Conservation (phyloP, 2,888 invertebrate species). For the Cylloceria caligata region DNA sequence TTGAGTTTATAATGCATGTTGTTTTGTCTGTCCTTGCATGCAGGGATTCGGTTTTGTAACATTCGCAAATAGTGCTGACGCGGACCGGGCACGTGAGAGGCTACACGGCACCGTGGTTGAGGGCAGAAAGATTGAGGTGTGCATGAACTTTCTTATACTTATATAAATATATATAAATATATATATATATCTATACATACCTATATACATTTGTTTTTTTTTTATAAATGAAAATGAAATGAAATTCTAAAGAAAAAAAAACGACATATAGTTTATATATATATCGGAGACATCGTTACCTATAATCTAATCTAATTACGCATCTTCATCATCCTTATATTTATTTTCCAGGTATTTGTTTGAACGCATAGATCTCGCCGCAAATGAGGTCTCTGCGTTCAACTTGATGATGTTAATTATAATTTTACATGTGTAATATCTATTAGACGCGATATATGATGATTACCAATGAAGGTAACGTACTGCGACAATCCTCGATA, state of each 20-base stretch:
- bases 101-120: conserved; percentile 99
- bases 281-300: conserved; percentile 61
- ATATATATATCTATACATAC: conserved; percentile 84
- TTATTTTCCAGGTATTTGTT: conserved; percentile 52
- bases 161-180: conserved; percentile 79
- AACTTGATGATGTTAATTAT: conserved; percentile 26
- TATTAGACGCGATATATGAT: conserved; percentile 11
- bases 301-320: conserved; percentile 57
- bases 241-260: conserved; percentile 68
- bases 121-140: conserved; percentile 99
- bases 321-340: conserved; percentile 51
- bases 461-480: conserved; percentile 2
- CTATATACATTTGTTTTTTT: conserved; percentile 85
- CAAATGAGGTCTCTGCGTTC: conserved; percentile 30
- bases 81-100: conserved; percentile 99
- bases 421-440: conserved; percentile 36
- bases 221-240: conserved; percentile 75
- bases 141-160: conserved; percentile 92
- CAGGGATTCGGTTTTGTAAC: conserved; percentile 99
- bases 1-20: conserved; percentile 93
- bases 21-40: conserved; percentile 97
- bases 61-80: conserved; percentile 99
- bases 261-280: conserved; percentile 56
- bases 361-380: conserved; percentile 57
- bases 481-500: conserved; percentile 33